These are phyloP conservation scores for Atrina japonica DNA, from an alignment of 2,888 invertebrate genomes.

Conservation along the genomic window DNA sequence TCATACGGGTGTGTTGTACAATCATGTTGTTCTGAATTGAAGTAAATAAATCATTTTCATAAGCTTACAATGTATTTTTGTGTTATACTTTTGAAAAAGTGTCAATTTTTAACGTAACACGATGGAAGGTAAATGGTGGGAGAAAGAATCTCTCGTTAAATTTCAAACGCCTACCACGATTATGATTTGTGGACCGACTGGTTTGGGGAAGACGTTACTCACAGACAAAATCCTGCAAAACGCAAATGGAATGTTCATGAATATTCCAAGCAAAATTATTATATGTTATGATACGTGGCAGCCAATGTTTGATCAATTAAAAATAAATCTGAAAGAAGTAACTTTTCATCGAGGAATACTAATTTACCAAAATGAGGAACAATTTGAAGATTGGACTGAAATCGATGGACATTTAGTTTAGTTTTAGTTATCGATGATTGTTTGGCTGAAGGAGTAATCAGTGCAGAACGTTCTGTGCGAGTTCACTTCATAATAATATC, in stretches of 20 bases:
- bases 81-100: not conserved
- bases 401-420: conserved; percentile 43
- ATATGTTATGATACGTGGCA: conserved; percentile 35
- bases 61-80: not conserved
- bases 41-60: not conserved
- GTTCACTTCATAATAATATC: conserved; percentile 46
- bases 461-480: conserved; percentile 36
- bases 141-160: conserved; percentile 28
- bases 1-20: not conserved
- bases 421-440: conserved; percentile 50
- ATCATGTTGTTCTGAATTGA: conserved; percentile 3
- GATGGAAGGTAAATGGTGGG: conserved; percentile 26
- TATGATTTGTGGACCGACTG: conserved; percentile 20
- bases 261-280: conserved; percentile 16
- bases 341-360: conserved; percentile 32
- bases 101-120: not conserved
- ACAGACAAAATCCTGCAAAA: conserved; percentile 30
- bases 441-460: conserved; percentile 40
- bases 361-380: conserved; percentile 41
- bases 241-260: conserved; percentile 34
- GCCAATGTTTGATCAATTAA: conserved; percentile 20
- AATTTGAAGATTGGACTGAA: conserved; percentile 44
- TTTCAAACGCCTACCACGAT: conserved; percentile 32
- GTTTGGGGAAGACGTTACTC: conserved; percentile 25
- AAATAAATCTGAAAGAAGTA: conserved; percentile 21